phyloP scores from a whole-genome alignment of 2,113 vertebrate species.

The Coryphaenoides rupestris region DNA sequence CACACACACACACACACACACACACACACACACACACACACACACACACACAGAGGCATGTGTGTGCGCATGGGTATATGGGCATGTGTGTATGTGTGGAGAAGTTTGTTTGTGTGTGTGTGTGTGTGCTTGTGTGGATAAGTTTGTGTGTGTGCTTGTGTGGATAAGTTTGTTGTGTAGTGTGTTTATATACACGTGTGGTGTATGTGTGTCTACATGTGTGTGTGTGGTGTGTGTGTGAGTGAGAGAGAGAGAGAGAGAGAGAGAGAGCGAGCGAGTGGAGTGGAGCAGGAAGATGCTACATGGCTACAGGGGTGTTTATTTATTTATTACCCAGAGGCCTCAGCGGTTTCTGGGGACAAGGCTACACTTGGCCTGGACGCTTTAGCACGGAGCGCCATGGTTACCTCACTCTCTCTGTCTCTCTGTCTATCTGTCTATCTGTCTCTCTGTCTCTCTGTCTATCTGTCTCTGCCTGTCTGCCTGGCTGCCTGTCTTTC shows the following conservation, averaged over 20 bases:
- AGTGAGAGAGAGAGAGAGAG: constrained; percentile 57
- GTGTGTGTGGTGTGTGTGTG: constrained; percentile 33
- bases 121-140: constrained; percentile 36
- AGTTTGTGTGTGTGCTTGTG: constrained; percentile 46
- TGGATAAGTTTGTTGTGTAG: constrained; percentile 20
- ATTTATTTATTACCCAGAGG: constrained; percentile 77
- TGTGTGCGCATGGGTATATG: too few relatives aligned
- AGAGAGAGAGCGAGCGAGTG: constrained; percentile 52
- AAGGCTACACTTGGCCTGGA: constrained; percentile 69
- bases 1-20: neutral
- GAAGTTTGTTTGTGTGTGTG: too few relatives aligned
- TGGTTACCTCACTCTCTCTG: neutral
- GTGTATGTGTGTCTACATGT: constrained; percentile 17
- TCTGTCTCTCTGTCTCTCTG: neutral
- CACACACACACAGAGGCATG: too few relatives aligned
- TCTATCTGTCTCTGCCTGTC: neutral
- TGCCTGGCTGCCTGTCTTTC: too few relatives aligned
- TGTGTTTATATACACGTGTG: constrained; percentile 16
- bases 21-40: constrained; percentile 17
- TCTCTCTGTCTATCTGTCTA: neutral
- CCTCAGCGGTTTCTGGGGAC: constrained; percentile 70
- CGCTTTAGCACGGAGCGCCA: constrained; percentile 46
- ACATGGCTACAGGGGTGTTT: constrained; percentile 75
- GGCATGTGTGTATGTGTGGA: too few relatives aligned
- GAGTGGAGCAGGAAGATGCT: constrained; percentile 50